Conservation (phyloP, 2,888 invertebrate species). For the Nowickia ferox region DNA sequence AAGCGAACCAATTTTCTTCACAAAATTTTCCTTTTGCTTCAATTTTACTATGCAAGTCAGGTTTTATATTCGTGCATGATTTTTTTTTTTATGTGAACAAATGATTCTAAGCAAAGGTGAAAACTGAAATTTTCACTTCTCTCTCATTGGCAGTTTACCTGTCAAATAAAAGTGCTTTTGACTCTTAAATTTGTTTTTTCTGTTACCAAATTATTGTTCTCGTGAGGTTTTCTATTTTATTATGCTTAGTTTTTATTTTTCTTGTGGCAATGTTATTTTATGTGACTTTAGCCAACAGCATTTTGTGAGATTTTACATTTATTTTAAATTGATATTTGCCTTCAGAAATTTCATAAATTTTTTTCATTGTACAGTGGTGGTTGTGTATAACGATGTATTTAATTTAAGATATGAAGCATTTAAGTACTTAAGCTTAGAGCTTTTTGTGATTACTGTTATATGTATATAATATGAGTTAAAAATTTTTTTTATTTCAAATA, state of each 20-base stretch:
- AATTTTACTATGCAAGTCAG: constrained; percentile 71
- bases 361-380: not conserved
- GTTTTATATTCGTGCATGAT: constrained; percentile 70
- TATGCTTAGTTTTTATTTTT: constrained; percentile 19
- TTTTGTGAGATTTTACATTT: constrained; percentile 13
- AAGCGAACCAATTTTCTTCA: not conserved
- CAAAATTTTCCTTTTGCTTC: not conserved
- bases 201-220: constrained; percentile 41
- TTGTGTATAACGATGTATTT: constrained; percentile 9
- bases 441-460: not conserved
- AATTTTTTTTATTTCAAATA: too few relatives aligned
- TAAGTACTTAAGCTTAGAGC: not conserved
- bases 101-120: constrained; percentile 7
- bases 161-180: constrained; percentile 57
- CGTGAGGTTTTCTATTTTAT: constrained; percentile 47
- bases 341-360: constrained; percentile 14
- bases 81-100: constrained; percentile 63
- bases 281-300: constrained; percentile 12
- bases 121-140: constrained; percentile 30
- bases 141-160: constrained; percentile 58
- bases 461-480: not conserved
- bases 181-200: constrained; percentile 22
- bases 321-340: constrained; percentile 43
- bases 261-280: constrained; percentile 43
- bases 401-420: not conserved